A percentile compares a stretch with the other conserved stretches of the same genome.
These are phyloP conservation scores for Taxidea taxus DNA, from an alignment of 2,113 vertebrate genomes.

Conservation along the genomic window DNA sequence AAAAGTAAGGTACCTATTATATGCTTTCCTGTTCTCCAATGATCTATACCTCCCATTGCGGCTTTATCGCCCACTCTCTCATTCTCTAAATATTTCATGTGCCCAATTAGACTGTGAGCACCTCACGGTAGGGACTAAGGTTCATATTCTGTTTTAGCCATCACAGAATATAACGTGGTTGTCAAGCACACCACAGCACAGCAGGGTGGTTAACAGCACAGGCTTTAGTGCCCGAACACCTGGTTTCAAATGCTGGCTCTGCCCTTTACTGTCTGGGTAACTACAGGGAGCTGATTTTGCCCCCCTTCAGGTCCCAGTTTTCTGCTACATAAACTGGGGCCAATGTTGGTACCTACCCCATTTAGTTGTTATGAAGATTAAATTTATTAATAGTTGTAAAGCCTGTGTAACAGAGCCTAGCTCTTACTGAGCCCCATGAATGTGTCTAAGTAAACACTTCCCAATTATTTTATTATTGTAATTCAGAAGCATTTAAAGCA, in stretches of 20 bases:
- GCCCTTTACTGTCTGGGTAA: neutral
- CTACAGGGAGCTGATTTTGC: neutral
- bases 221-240: neutral
- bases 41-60: neutral
- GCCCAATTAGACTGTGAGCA: conserved; percentile 50
- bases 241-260: neutral
- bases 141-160: neutral
- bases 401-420: neutral
- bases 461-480: conserved; percentile 11
- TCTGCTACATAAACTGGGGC: neutral
- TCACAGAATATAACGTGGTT: neutral
- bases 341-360: neutral
- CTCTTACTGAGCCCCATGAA: neutral
- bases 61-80: conserved; percentile 38
- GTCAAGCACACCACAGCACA: neutral
- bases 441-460: neutral
- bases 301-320: neutral
- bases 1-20: conserved; percentile 50
- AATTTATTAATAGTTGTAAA: neutral
- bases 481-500: neutral
- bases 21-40: neutral
- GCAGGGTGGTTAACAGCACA: neutral
- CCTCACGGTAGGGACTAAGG: neutral
- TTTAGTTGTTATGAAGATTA: neutral
- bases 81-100: conserved; percentile 68